A percentile compares a stretch with the other conserved stretches of the same genome.
These are phyloP conservation scores for Dreissena polymorpha DNA, from an alignment of 1,140 invertebrate species.

Conservation along the genomic window DNA sequence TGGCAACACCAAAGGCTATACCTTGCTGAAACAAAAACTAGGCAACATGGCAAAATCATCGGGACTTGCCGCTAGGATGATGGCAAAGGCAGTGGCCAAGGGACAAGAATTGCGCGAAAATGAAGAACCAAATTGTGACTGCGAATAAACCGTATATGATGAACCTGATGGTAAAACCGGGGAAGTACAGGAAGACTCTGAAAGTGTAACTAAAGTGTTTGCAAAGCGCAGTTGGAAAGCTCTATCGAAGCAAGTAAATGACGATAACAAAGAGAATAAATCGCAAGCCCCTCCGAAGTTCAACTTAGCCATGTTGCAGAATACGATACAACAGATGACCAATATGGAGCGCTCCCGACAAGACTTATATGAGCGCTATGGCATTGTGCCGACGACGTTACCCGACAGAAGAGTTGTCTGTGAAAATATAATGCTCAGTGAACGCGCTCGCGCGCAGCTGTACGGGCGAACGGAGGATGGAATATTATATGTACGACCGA, in stretches of 20 bases:
- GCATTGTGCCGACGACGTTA: slow-evolving; percentile 58
- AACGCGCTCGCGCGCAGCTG: slow-evolving; percentile 54
- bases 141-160: neutral
- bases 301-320: slow-evolving; percentile 61
- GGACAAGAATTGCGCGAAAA: slow-evolving; percentile 30
- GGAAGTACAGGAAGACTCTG: neutral
- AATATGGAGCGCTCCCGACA: slow-evolving; percentile 58
- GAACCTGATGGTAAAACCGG: neutral
- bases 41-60: slow-evolving; percentile 53
- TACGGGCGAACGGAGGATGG: slow-evolving; percentile 32
- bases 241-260: slow-evolving; percentile 57
- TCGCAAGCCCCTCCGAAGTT: slow-evolving; percentile 45
- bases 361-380: slow-evolving; percentile 68
- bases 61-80: slow-evolving; percentile 49
- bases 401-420: slow-evolving; percentile 56
- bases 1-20: slow-evolving; percentile 50
- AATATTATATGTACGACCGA: slow-evolving; percentile 26
- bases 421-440: slow-evolving; percentile 69
- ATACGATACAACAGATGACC: slow-evolving; percentile 57
- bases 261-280: slow-evolving; percentile 53
- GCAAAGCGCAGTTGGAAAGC: slow-evolving; percentile 64
- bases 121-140: slow-evolving; percentile 22
- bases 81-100: slow-evolving; percentile 16
- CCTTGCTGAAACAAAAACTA: slow-evolving; percentile 38
- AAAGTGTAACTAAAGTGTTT: slow-evolving; percentile 50